A percentile compares a stretch with the other conserved stretches of the same genome.
Evolutionary conservation across 1,140 invertebrate species (phyloP).

Genomic region (Maniola jurtina): DNA sequence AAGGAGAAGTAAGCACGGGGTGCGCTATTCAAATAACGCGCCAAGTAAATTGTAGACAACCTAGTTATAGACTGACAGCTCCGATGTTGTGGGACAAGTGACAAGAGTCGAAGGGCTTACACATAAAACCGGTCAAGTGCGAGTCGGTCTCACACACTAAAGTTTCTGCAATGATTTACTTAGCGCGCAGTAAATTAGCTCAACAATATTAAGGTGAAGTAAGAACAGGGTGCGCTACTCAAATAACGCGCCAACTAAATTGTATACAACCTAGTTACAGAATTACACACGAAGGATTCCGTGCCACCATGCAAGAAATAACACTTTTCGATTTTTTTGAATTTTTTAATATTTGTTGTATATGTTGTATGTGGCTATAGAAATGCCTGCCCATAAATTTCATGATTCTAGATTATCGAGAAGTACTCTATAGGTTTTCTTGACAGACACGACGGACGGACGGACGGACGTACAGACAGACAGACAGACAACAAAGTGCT

Average conservation of each 20-base stretch:
- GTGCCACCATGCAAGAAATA: too few species aligned
- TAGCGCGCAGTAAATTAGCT: slow-evolving; percentile 27
- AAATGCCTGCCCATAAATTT: too few species aligned
- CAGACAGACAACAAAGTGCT: too few species aligned
- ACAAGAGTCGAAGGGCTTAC: slow-evolving; percentile 22
- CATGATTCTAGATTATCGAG: too few species aligned
- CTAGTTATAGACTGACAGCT: slow-evolving; percentile 62
- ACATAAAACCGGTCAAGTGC: background rate
- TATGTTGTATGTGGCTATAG: too few species aligned
- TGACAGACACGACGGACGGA: too few species aligned
- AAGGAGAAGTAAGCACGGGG: slow-evolving; percentile 37
- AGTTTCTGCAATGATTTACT: slow-evolving; percentile 39
- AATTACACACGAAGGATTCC: too few species aligned
- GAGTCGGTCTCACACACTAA: background rate
- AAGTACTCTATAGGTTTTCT: too few species aligned
- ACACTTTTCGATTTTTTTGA: too few species aligned
- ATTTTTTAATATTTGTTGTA: too few species aligned
- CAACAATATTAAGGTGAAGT: slow-evolving; percentile 36
- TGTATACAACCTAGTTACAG: slow-evolving; percentile 66
- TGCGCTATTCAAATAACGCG: slow-evolving; percentile 60
- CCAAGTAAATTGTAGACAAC: slow-evolving; percentile 67
- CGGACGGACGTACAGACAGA: too few species aligned
- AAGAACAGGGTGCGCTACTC: slow-evolving; percentile 47
- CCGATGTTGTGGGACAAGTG: slow-evolving; percentile 24
- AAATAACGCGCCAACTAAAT: slow-evolving; percentile 66